These are phyloP conservation scores for Anthopleura sola DNA, from an alignment of 64 coral and sea anemone genomes.

Conservation along the genomic window DNA sequence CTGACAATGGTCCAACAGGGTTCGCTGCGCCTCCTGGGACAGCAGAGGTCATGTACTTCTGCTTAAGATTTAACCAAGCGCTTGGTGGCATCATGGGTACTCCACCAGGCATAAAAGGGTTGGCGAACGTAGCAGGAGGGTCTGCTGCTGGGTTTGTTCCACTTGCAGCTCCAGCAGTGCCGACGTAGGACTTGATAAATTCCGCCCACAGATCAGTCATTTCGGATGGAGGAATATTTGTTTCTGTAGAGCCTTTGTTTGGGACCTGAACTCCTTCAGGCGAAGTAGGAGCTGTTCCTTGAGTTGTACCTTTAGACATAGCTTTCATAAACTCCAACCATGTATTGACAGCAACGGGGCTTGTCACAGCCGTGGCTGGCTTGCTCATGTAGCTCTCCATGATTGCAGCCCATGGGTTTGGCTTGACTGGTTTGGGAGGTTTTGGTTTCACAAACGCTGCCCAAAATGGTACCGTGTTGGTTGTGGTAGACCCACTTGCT, in stretches of 20 bases:
- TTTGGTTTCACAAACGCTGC: background rate
- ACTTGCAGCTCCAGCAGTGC: background rate
- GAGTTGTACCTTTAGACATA: background rate
- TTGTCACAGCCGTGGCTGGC: background rate
- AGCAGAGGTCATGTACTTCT: background rate
- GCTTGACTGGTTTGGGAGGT: background rate
- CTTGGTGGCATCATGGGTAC: background rate
- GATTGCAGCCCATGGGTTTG: background rate
- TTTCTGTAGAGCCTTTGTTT: background rate
- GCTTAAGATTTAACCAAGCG: background rate
- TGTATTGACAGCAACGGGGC: background rate
- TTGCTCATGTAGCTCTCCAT: background rate
- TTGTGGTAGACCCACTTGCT: background rate
- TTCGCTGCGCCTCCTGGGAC: background rate
- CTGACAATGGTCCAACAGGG: background rate
- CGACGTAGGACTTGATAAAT: background rate
- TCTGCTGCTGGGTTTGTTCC: background rate
- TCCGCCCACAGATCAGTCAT: background rate
- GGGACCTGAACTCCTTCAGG: background rate
- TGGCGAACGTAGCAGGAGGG: too few species aligned
- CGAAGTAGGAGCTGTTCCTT: background rate
- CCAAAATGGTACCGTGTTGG: background rate
- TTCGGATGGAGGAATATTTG: background rate
- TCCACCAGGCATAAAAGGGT: background rate
- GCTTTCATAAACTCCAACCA: constrained; percentile 8